phyloP scores from a whole-genome alignment of 1,140 invertebrate genomes.

The Maniola jurtina region DNA sequence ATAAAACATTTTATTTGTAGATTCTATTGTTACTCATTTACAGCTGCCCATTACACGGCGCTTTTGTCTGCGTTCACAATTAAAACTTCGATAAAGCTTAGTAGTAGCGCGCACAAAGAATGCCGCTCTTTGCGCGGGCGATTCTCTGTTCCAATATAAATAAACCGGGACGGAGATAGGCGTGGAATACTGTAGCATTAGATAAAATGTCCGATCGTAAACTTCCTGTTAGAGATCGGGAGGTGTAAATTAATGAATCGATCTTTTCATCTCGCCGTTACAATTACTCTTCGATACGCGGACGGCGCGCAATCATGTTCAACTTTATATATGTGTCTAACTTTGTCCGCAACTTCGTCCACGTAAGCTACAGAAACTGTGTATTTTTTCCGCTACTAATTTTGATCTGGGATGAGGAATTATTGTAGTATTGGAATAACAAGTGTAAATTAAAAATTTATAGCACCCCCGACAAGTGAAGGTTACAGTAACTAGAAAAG shows the following conservation, averaged over 20 bases:
- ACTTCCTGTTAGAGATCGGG: conserved; percentile 65
- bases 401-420: no score
- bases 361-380: no score
- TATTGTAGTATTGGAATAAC: no score
- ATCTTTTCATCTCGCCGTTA: conserved; percentile 70
- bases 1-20: conserved; percentile 73
- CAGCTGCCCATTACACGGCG: conserved; percentile 50
- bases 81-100: conserved; percentile 73
- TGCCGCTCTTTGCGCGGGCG: conserved; percentile 62
- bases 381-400: no score
- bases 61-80: conserved; percentile 72
- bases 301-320: no score
- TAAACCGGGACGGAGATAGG: conserved; percentile 49
- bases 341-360: no score
- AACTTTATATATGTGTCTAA: no score
- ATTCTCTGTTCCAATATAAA: conserved; percentile 61
- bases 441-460: no score
- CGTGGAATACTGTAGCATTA: conserved; percentile 57
- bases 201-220: conserved; percentile 71
- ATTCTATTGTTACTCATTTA: conserved; percentile 45
- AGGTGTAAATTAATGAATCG: conserved; percentile 71
- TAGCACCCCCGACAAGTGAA: no score
- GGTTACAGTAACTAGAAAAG: no score
- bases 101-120: conserved; percentile 63
- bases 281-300: no score